Base-by-base conservation (phyloP, 2,888 invertebrate genomes). In the Tholera decimalis region DNA sequence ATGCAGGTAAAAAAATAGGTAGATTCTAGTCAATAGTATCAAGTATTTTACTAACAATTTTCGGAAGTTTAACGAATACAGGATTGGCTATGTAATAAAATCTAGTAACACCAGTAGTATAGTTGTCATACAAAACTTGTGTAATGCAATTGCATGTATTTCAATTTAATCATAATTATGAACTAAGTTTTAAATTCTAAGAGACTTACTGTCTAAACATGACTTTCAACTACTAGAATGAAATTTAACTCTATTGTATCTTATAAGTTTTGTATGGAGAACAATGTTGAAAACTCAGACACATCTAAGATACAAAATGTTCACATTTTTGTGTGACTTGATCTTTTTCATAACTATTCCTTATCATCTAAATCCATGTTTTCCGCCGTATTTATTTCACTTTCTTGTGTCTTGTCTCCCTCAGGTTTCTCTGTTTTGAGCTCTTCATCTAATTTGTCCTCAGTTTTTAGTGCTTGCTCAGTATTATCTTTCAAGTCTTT, bases 281-380 rank as follows among this genome's bases (percentile, higher is more conserved):
- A 46, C 3, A 51, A 37, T 26, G 0, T 55, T 59, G n/a, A 67
- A 56, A 46, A 55, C 7, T 20, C 30, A 50, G 22, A 39, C 18
- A 39, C 35, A 18, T 13, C 15, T 43, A 8, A 18, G 3, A 39
- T 53, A n/a, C 7, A 30, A 44, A 47, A 47, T 18, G 28, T 47
- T 47, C 18, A 13, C 3, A 22, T 35, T 22, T 56, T 33, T 37
- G 26, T 37, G 35, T 1, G 18, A 55, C 11, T 49, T 57, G 46
- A 28, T 41, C 63, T 35, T 51, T 54, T 15, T 35, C 35, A 56
- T 39, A 3, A n/a, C 73, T 87, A 91, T 86, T 92, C 88, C 80
- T 89, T 91, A 71, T 92, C 91, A 61, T 91, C 91, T 63, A 92
- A 72, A 18, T 92, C 92, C 92, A 92, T 92, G 61, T 88, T 90